Evolutionary conservation across 2,888 invertebrate genomes (phyloP), one percentile per base, ranked within the genome.

Genomic region (Ophion ventricosus): DNA sequence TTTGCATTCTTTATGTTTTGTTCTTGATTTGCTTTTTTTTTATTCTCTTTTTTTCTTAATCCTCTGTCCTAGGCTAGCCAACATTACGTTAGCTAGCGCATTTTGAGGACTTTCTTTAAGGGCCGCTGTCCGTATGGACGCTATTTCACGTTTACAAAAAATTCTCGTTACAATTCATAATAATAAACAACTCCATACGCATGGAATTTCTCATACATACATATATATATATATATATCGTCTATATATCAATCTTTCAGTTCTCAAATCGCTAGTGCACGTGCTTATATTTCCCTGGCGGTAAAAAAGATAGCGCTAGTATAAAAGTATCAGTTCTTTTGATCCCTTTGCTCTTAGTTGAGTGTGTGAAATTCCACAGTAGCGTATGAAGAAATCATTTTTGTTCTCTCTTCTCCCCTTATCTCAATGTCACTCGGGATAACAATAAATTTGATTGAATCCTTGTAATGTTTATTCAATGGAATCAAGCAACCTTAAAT

Each of bases 41-140:
- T n/a, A 17, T 49, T 26, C 35, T 64, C 80, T 35, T 80, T 54
- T 83, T 70, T 74, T 78, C 64, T 76, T 82, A 87, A 88, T 87
- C 87, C 86, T 88, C 86, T 89, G 84, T 85, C 63, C 86, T 80
- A 83, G 83, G 81, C 85, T 85, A 85, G 89, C 88, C 88, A 87
- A 89, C 86, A 82, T 40, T 85, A 85, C 78, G 87, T 73, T 87
- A 87, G 88, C 87, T 90, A 92, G 88, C 82, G 86, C 92, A 92
- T 91, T 90, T 88, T 87, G 89, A 88, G 88, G 88, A 88, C 88
- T 90, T 90, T 89, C 90, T 89, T 90, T 89, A 90, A 90, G 89
- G 89, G 90, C 90, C 86, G 88, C 83, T 90, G 90, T 91, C 91
- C 91, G 85, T 91, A 91, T 81, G 89, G 90, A 92, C 89, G 89